These are phyloP conservation scores for Capitulum mitella DNA, from an alignment of 2,888 invertebrate genomes.

Conservation along the genomic window DNA sequence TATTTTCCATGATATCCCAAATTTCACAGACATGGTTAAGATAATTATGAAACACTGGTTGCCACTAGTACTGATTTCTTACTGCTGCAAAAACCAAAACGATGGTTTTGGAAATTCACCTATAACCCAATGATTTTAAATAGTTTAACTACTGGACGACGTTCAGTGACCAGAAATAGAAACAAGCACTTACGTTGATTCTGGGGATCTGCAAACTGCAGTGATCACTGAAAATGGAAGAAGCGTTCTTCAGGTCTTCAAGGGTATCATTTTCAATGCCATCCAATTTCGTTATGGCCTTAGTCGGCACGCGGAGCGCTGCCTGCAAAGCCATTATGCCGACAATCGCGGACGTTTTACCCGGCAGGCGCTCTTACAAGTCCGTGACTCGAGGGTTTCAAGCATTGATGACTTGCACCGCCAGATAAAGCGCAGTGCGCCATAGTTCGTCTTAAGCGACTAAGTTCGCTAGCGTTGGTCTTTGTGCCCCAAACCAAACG, in stretches of 20 bases:
- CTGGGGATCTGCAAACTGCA: neutral
- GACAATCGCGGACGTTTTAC: too few species aligned
- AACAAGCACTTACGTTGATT: neutral
- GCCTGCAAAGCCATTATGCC: slow-evolving; percentile 14
- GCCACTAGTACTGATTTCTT: neutral
- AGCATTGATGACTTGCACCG: neutral
- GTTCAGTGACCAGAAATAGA: neutral
- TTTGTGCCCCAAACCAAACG: neutral
- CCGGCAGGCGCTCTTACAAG: too few species aligned
- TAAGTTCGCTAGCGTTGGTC: neutral
- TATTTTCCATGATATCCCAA: too few species aligned
- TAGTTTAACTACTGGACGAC: neutral
- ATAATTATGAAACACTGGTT: neutral
- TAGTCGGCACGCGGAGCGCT: neutral
- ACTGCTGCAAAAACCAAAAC: neutral
- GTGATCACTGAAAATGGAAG: neutral
- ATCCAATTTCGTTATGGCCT: neutral
- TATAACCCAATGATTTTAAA: neutral
- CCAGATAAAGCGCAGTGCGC: neutral
- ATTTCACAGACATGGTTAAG: neutral
- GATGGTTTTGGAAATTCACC: neutral
- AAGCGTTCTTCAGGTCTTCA: neutral
- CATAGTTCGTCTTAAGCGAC: neutral
- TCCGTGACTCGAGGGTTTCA: neutral
- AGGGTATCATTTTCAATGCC: neutral